A percentile compares a stretch with the other conserved stretches of the same genome.
Evolutionary conservation across 2,797 vertebrate genomes (phyloP).

Genomic region (Mus minutoides): DNA sequence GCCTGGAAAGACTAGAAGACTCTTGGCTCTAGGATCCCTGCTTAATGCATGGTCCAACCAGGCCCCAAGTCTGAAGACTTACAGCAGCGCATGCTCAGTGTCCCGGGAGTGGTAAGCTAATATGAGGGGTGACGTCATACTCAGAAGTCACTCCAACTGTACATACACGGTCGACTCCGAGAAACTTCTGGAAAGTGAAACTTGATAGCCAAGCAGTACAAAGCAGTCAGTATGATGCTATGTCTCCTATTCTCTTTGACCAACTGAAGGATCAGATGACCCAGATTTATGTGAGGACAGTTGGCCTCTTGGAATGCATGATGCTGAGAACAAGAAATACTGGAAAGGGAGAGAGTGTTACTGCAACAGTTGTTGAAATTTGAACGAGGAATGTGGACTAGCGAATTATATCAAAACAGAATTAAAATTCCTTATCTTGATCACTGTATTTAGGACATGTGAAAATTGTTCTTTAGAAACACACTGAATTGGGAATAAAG

Average conservation of each 20-base stretch:
- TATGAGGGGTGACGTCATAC: background rate
- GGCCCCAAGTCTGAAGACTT: background rate
- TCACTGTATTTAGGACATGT: background rate
- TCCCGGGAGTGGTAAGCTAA: background rate
- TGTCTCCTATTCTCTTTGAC: background rate
- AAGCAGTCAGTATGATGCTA: background rate
- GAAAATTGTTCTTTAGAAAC: slow-evolving; percentile 44
- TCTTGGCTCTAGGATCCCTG: background rate
- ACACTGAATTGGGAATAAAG: slow-evolving; percentile 21
- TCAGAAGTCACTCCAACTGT: background rate
- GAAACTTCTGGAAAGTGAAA: slow-evolving; percentile 12
- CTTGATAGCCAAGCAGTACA: background rate
- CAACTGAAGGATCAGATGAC: background rate
- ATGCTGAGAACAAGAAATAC: background rate
- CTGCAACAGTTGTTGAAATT: slow-evolving; percentile 6
- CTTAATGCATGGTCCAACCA: background rate
- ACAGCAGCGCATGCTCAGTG: background rate
- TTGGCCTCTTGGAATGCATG: background rate
- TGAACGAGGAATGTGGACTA: slow-evolving; percentile 34
- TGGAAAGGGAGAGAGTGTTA: background rate
- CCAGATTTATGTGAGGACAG: background rate
- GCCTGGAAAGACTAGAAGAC: background rate
- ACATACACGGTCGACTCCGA: background rate
- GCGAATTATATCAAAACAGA: background rate
- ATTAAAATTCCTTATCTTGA: background rate